phyloP scores from a whole-genome alignment of 2,888 invertebrate genomes.

The Agonopterix subpropinquella region DNA sequence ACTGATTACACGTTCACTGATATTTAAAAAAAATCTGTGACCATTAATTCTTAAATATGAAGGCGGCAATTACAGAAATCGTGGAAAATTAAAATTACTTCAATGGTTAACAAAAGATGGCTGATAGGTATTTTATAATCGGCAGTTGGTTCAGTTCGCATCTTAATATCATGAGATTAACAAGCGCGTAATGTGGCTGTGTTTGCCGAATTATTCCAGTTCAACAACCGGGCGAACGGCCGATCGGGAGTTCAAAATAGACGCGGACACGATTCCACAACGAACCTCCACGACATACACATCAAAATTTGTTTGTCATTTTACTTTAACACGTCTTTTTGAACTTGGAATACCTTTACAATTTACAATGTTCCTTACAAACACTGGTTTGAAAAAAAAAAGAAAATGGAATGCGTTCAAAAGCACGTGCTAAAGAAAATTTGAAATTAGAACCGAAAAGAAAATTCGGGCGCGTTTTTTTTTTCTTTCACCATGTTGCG shows the following conservation, averaged over 20 bases:
- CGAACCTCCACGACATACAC: constrained; percentile 38
- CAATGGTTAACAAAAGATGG: constrained; percentile 9
- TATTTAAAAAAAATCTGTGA: background rate
- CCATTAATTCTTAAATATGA: background rate
- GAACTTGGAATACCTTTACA: background rate
- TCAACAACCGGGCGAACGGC: constrained; percentile 70
- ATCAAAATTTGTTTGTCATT: constrained; percentile 31
- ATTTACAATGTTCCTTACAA: background rate
- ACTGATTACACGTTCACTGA: background rate
- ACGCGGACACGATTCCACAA: constrained; percentile 51
- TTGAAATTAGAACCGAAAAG: constrained; percentile 17
- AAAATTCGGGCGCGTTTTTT: background rate
- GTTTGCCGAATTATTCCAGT: constrained; percentile 75
- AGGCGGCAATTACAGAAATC: background rate
- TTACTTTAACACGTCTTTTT: background rate
- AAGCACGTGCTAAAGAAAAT: constrained; percentile 21
- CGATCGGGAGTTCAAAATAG: constrained; percentile 71
- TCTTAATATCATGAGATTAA: constrained; percentile 55
- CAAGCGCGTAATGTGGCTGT: constrained; percentile 63
- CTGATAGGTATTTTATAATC: constrained; percentile 36
- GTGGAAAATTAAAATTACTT: constrained; percentile 5
- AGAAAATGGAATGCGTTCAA: constrained; percentile 14
- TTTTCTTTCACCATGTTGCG: constrained; percentile 15
- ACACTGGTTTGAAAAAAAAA: constrained; percentile 14
- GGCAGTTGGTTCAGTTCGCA: constrained; percentile 31